Evolutionary conservation across 2,113 vertebrate species (phyloP), one percentile per base, ranked within the genome.

Genomic region (Cnemophilus loriae): DNA sequence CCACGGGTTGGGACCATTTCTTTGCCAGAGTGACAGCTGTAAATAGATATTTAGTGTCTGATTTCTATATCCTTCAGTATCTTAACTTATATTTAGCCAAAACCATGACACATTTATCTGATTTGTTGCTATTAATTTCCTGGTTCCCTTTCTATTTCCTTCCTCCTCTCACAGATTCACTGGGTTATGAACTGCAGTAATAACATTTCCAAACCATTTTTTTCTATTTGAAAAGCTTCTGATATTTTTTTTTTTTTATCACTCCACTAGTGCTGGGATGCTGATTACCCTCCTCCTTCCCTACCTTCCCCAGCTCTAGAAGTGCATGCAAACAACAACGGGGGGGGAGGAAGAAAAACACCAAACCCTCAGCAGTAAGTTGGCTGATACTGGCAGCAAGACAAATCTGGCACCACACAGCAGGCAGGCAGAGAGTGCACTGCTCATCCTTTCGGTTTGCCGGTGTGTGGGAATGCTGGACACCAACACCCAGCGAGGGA

Each of bases 321-420:
- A 97, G 89, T 90, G 95, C 89, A 79, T 74, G n/a, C 60, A 88
- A 94, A 95, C 67, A 85, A 26, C 85, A 91, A 87, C 24, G 19
- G 15, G 8, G 9, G 7, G 3, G 3, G 2, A 2, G 2, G 1
- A 3, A 3, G 13, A 49, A 49, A 24, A 35, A 26, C 22, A 50
- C 61, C 42, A 92, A 83, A 8, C 75, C 95, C 96, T 98, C 96
- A 97, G 97, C 97, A 81, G 79, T 96, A 98, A 98, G 96, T 98
- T 98, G 96, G 91, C 97, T 97, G 97, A 87, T 98, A 93, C 97
- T 98, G 98, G 98, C 98, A 98, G 96, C 89, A 74, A 89, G 96
- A 98, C 98, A 98, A 97, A 97, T 96, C 94, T 97, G 97, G 97
- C 98, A 98, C 97, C 97, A 97, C 96, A 96, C 95, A 94, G 95